Conservation (phyloP, 2,113 vertebrate genomes). For the Nothobranchius kuhntae region DNA sequence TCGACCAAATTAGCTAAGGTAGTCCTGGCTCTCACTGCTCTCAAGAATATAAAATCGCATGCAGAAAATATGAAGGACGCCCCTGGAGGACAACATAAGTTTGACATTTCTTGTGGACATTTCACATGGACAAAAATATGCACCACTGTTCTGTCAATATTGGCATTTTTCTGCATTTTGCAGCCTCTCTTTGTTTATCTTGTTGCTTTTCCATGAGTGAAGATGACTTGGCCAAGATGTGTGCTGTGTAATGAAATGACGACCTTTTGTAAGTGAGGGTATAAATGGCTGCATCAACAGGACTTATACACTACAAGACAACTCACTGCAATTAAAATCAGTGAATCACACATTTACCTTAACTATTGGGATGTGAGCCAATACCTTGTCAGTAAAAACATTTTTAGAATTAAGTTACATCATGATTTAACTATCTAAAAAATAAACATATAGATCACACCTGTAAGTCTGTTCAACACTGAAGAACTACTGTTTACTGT, state of each 20-base stretch:
- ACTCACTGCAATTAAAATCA: slow-evolving; percentile 29
- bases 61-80: background rate
- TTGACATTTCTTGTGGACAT: slow-evolving; percentile 4
- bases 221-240: slow-evolving; percentile 2
- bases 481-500: no score
- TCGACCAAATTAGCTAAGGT: background rate
- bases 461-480: no score
- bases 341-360: background rate
- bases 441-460: no score
- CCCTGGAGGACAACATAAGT: background rate
- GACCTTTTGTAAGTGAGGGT: slow-evolving; percentile 50
- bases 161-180: slow-evolving; percentile 3
- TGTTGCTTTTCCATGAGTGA: background rate
- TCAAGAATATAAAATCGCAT: background rate
- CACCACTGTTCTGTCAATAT: background rate
- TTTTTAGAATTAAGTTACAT: no score
- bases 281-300: slow-evolving; percentile 58
- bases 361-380: no score
- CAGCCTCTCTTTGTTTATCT: slow-evolving; percentile 3
- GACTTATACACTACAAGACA: slow-evolving; percentile 39
- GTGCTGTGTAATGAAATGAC: slow-evolving; percentile 43
- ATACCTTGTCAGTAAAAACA: no score
- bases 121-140: background rate
- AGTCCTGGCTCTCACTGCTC: no score
- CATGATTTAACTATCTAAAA: no score